These are phyloP conservation scores for Dinocampus coccinellae DNA, from an alignment of 2,888 invertebrate genomes.

Conservation along the genomic window DNA sequence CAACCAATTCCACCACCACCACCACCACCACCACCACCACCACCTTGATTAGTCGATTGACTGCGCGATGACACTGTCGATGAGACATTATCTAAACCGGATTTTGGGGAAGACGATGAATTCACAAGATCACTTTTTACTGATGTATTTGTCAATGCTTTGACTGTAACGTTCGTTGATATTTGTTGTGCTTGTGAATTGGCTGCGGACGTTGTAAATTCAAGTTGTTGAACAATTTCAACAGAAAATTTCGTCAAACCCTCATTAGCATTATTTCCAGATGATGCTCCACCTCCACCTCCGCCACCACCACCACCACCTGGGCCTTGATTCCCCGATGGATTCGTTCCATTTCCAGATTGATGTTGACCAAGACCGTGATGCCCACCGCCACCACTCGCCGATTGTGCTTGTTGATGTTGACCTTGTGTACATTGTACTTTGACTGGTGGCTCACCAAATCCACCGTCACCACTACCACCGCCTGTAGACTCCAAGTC, in stretches of 20 bases:
- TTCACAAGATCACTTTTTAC: conserved; percentile 74
- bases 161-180: conserved; percentile 92
- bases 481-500: conserved; percentile 73
- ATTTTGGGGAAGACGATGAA: conserved; percentile 70
- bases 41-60: conserved; percentile 55
- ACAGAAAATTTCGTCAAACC: conserved; percentile 84
- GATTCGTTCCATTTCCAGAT: conserved; percentile 57
- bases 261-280: conserved; percentile 61
- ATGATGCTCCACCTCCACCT: conserved; percentile 23
- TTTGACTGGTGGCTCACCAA: conserved; percentile 84
- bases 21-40: conserved; percentile 53
- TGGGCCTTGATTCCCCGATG: conserved; percentile 47
- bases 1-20: conserved; percentile 60
- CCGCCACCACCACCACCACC: conserved; percentile 29
- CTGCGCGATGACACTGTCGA: conserved; percentile 54
- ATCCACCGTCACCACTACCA: conserved; percentile 68
- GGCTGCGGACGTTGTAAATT: conserved; percentile 89
- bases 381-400: conserved; percentile 55
- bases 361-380: conserved; percentile 60
- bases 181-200: conserved; percentile 91
- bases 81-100: conserved; percentile 69
- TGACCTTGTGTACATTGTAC: conserved; percentile 75
- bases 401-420: conserved; percentile 64
- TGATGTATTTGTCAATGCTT: conserved; percentile 80
- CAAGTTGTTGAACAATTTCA: conserved; percentile 91